phyloP scores from a whole-genome alignment of 1,140 invertebrate species.

The Heliconius nattereri region DNA sequence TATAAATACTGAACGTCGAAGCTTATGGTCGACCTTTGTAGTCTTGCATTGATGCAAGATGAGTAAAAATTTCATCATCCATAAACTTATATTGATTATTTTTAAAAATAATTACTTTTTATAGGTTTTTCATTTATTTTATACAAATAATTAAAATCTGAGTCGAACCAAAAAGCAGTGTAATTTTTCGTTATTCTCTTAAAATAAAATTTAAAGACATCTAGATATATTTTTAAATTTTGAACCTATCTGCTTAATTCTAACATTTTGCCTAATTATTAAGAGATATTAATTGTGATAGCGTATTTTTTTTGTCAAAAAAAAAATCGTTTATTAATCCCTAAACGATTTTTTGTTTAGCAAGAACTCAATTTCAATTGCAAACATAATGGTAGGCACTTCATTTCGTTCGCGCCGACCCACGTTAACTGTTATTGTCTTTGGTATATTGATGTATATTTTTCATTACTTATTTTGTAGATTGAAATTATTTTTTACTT shows the following conservation, averaged over 20 bases:
- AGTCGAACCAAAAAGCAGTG: background rate
- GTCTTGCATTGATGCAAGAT: background rate
- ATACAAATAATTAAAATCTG: background rate
- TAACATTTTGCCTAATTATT: background rate
- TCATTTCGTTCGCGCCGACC: background rate
- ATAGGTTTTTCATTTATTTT: background rate
- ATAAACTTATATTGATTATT: background rate
- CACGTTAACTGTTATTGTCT: slow-evolving; percentile 9
- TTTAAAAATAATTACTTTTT: background rate
- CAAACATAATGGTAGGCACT: slow-evolving; percentile 18
- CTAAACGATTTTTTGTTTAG: slow-evolving; percentile 26
- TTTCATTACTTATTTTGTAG: slow-evolving; percentile 10
- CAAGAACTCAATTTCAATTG: slow-evolving; percentile 28
- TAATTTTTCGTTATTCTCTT: background rate
- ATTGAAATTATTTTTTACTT: background rate
- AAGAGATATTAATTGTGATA: background rate
- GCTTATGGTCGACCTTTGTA: background rate
- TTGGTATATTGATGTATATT: slow-evolving; percentile 5
- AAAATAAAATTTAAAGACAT: background rate
- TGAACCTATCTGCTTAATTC: background rate
- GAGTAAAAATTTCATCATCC: background rate
- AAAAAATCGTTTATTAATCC: slow-evolving; percentile 16
- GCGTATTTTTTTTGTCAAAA: background rate
- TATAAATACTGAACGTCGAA: background rate
- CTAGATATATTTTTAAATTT: background rate